A percentile compares a stretch with the other conserved stretches of the same genome.
Evolutionary conservation across 53 echinoderm and acorn worm species (phyloP).

Genomic region (Henricia sp.): DNA sequence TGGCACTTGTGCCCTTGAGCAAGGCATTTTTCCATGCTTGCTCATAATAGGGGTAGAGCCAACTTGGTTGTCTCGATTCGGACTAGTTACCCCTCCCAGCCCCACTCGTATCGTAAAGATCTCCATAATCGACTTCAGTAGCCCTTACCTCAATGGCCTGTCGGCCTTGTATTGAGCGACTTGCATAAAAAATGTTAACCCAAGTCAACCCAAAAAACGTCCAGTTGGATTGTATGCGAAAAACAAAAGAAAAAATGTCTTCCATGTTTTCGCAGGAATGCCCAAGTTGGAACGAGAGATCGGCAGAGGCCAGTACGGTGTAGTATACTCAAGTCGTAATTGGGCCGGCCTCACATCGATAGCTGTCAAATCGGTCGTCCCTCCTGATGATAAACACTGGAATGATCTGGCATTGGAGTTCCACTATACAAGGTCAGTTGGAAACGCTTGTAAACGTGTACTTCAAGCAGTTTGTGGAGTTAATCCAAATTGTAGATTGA

Average conservation of each 20-base stretch:
- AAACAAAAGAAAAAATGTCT: not conserved
- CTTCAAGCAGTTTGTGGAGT: not conserved
- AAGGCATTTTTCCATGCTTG: too few species aligned
- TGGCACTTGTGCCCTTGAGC: too few species aligned
- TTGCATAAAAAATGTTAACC: not conserved
- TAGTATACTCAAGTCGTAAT: constrained; percentile 89
- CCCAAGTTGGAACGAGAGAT: constrained; percentile 95
- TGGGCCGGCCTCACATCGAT: constrained; percentile 90
- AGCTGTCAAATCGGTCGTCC: constrained; percentile 97
- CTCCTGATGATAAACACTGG: constrained; percentile 99
- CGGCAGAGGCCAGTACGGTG: constrained; percentile 97
- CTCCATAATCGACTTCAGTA: too few species aligned
- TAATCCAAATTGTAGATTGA: too few species aligned
- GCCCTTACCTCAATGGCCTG: too few species aligned
- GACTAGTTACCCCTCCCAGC: too few species aligned
- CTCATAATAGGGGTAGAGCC: too few species aligned
- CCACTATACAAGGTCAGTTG: constrained; percentile 93
- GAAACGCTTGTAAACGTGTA: too few species aligned
- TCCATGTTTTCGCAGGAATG: constrained; percentile 79
- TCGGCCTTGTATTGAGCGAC: not conserved
- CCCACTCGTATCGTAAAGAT: too few species aligned
- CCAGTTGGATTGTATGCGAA: not conserved
- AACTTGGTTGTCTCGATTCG: too few species aligned
- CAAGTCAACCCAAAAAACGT: not conserved
- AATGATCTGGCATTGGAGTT: constrained; percentile 98